Evolutionary conservation across 2,797 vertebrate genomes (phyloP), one percentile per base, ranked within the genome.

Genomic region (Setipinna tenuifilis): DNA sequence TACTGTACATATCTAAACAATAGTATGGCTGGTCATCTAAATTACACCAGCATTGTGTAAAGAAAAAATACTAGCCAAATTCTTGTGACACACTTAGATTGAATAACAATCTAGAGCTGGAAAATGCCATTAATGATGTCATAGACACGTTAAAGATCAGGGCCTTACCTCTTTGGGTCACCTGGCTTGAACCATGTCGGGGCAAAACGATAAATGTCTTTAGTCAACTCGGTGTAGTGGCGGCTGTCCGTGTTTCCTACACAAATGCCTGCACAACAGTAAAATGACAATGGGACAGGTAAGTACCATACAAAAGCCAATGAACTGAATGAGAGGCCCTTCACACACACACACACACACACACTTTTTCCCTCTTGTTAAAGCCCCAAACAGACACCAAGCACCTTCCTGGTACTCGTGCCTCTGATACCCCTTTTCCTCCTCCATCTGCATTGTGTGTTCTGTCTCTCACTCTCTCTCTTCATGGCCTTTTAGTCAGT

Each of bases 231-330:
- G 48, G 87, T 92, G 90, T 96, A 99, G 90, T 99, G 96, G 57
- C 96, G 96, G 91, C 97, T 98, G 91, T 99, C 98, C 0, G 98
- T 99, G 92, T 97, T 98, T 65, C 91, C 97, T 59, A 98, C 59
- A 86, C 97, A 98, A n/a, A 96, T 88, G 86, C 96, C 98, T 99
- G 90, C 41, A 65, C 48, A 31, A 25, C 9, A 28, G n/a, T 2
- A 3, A 11, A 12, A 31, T 71, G 62, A 31, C 21, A 6, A 21
- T 41, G 28, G 31, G 82, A 59, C 11, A 83, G 50, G 16, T 59
- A 19, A n/a, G 17, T 14, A 0, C 25, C 84, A 65, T 81, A 48
- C 58, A 80, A 7, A 11, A 41, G 41, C 46, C 25, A 83, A 85
- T 83, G 59, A 54, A 59, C 81, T 21, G 21, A 41, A 23, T 48